phyloP scores from a whole-genome alignment of 2,797 vertebrate species.

The Esox lucius region DNA sequence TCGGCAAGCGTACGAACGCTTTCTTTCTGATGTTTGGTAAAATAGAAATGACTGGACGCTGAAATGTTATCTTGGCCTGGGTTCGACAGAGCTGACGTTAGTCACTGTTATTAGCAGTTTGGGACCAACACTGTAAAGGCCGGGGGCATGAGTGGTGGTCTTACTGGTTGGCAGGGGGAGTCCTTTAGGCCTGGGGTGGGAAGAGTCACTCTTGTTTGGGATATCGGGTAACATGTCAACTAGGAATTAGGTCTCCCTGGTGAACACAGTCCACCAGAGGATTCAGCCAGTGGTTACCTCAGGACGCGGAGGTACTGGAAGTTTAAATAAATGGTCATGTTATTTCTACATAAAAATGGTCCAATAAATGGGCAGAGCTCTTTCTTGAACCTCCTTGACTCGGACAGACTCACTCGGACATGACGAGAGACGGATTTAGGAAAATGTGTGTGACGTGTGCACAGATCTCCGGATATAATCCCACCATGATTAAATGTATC shows the following conservation, averaged over 20 bases:
- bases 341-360: not conserved
- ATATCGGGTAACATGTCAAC: not conserved
- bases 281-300: not conserved
- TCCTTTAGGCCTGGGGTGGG: not conserved
- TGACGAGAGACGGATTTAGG: not conserved
- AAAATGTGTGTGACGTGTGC: not conserved
- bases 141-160: too few species aligned
- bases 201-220: not conserved
- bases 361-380: not conserved
- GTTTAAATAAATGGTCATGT: not conserved
- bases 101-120: too few species aligned
- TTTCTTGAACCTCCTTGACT: not conserved
- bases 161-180: not conserved
- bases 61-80: too few species aligned
- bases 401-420: too few species aligned
- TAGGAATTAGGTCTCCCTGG: not conserved
- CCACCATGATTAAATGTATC: not conserved
- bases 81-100: too few species aligned
- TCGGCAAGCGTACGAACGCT: not conserved
- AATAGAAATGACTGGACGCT: too few species aligned
- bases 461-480: not conserved
- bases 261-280: not conserved
- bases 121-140: too few species aligned
- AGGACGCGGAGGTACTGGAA: not conserved
- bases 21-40: too few species aligned